phyloP scores from a whole-genome alignment of 2,113 vertebrate species.

The Chloropsis hardwickii region DNA sequence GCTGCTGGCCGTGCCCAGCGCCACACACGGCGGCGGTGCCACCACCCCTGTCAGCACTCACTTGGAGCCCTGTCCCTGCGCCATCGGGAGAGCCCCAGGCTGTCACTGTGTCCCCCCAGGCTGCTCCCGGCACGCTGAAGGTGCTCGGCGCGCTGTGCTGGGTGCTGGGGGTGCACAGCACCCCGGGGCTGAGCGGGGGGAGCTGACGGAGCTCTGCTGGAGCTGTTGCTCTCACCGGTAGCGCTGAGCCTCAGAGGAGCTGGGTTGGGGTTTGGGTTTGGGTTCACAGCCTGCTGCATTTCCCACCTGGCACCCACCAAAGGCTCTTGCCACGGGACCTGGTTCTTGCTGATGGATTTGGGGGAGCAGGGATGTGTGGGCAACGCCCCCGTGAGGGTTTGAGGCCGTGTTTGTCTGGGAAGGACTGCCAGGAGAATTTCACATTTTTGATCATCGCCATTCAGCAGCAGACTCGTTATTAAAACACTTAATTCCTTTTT shows the following conservation, averaged over 20 bases:
- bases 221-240: neutral
- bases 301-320: neutral
- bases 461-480: neutral
- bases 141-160: neutral
- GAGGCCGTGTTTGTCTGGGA: neutral
- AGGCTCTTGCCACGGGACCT: rapidly evolving
- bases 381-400: rapidly evolving
- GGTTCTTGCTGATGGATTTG: neutral
- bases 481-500: neutral
- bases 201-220: rapidly evolving
- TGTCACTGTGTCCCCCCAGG: rapidly evolving
- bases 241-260: neutral
- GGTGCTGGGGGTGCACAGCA: rapidly evolving
- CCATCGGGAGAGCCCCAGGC: neutral
- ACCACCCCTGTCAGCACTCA: rapidly evolving
- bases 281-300: rapidly evolving
- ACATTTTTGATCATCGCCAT: rapidly evolving
- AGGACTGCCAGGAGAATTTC: neutral
- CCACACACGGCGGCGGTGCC: neutral
- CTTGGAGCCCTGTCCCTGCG: neutral
- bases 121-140: neutral
- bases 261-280: rapidly evolving
- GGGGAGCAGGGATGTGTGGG: neutral
- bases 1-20: neutral
- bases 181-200: rapidly evolving